Evolutionary conservation across 2,797 vertebrate genomes (phyloP), one percentile per base, ranked within the genome.

Genomic region (Menidia menidia): DNA sequence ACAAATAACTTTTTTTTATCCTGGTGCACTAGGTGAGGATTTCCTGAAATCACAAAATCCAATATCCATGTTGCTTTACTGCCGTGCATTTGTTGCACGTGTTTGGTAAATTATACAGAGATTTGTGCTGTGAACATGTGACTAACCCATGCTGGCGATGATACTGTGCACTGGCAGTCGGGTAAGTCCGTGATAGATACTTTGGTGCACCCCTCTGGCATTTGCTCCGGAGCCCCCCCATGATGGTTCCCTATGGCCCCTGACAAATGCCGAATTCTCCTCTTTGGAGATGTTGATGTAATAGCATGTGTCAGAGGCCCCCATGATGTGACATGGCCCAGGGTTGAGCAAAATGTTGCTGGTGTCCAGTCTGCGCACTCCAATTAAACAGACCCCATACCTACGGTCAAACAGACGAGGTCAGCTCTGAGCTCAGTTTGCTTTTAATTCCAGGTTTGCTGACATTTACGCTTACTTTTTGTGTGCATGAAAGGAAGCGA

Each of bases 251-350:
- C 89, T 88, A 67, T 95, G 95, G 54, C 93, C 94, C 50, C 94
- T 84, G 82, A 95, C 93, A 63, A 96, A 95, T 2, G 95, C 95
- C 0, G 95, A 96, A 87, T 96, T 96, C 83, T 96, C 95, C 85
- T 96, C 95, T 85, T 96, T 96, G 73, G 95, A 95, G 82, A 96
- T 95, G 71, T 95, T 96, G 82, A 96, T 95, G 89, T 96, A 96
- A 85, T 95, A 96, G 83, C 95, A 96, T 6, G 83, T 95, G 88
- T 96, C 95, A 0, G 94, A 94, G 4, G 89, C 85, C 4, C 94
- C 91, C 95, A 96, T 95, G 81, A 95, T 95, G 88, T 95, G 95
- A 59, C 94, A 95, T 8, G 95, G 95, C 1, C 95, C 95, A 0
- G 95, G 95, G 83, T 96, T 96, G 57, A 96, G 82, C 60, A 96